Evolutionary conservation across 2,888 invertebrate species (phyloP), one percentile per base, ranked within the genome.

Genomic region (Netelia fuscicornis): DNA sequence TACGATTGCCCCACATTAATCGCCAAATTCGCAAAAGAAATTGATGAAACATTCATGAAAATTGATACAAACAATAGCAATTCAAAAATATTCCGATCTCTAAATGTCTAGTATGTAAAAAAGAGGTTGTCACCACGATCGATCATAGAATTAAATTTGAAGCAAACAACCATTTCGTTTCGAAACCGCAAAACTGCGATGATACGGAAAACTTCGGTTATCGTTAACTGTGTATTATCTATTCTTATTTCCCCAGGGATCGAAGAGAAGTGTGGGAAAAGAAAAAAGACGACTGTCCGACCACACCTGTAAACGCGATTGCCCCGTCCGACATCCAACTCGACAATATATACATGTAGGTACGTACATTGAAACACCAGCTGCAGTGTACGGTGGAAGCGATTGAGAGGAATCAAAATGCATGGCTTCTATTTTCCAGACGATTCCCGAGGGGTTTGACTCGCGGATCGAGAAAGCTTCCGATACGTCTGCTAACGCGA

Each of bases 371-470:
- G 76, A 23, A 68, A 17, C n/a, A 71, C 1, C 42, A 8, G n/a
- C 42, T 64, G 64, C 42, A 52, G 52, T 17, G 25, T 8, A 5
- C 5, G 44, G 30, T 20, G 44, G 56, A 10, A 60, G 42, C 20
- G 77, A 74, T 68, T 37, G 81, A 77, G 79, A 67, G 56, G 65
- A 77, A 83, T 83, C 77, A 77, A 80, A 83, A 83, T 77, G 83
- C 76, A 83, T 68, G 83, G 74, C 80, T 83, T 85, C 79, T 82
- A 82, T 82, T 82, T 81, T 79, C 60, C 77, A 65, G 64, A 65
- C 48, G 20, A n/a, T 60, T 68, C 72, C 68, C 52, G 52, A 68
- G 74, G 74, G n/a, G n/a, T 2, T 48, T 77, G 48, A 58, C 80
- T 65, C 37, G 72, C 62, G 72, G 44, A 42, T 48, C 60, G 70